These are phyloP conservation scores for Thecocarcelia acutangulata DNA, from an alignment of 2,888 invertebrate species.

Conservation along the genomic window DNA sequence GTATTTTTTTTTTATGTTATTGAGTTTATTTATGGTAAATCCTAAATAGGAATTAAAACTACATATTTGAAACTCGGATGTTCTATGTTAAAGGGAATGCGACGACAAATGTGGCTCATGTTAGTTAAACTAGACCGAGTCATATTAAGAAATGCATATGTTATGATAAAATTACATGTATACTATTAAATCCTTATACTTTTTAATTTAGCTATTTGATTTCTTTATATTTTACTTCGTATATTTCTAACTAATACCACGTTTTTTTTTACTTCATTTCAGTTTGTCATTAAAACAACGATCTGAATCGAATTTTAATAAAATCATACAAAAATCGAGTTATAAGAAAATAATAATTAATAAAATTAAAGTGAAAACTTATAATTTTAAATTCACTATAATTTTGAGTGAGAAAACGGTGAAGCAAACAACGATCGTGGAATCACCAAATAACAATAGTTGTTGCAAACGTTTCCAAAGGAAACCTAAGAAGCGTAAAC, in stretches of 20 bases:
- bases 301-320: slow-evolving; percentile 62
- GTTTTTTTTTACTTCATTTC: slow-evolving; percentile 51
- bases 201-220: no score
- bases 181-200: no score
- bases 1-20: no score
- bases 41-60: no score
- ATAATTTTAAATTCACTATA: slow-evolving; percentile 26
- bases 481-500: slow-evolving; percentile 72
- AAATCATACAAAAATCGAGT: slow-evolving; percentile 9
- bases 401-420: slow-evolving; percentile 68
- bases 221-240: no score
- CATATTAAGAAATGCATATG: no score
- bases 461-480: slow-evolving; percentile 71
- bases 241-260: background rate
- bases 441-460: slow-evolving; percentile 65
- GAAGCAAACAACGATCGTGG: slow-evolving; percentile 70
- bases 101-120: no score
- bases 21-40: no score
- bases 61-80: no score
- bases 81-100: no score
- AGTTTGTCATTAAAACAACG: slow-evolving; percentile 69
- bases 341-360: slow-evolving; percentile 40
- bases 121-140: no score
- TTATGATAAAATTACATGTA: no score
- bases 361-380: slow-evolving; percentile 19